Conservation (phyloP, 2,888 invertebrate species). For the Nemotelus nigrinus region DNA sequence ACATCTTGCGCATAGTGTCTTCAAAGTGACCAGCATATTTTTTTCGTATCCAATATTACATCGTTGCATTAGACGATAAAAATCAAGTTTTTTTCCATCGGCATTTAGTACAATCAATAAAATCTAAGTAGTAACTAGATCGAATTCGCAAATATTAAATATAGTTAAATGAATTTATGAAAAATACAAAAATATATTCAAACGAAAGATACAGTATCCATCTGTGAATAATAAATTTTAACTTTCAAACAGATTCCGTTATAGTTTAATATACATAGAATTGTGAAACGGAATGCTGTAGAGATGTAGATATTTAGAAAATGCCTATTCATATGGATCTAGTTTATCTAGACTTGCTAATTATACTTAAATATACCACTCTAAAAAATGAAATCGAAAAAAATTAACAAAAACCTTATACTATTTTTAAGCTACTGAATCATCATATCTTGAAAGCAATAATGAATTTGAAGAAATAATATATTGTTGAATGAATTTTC, state of each 20-base stretch:
- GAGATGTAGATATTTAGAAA: too few species aligned
- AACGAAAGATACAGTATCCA: slow-evolving; percentile 38
- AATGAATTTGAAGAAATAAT: not conserved
- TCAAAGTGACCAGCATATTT: too few species aligned
- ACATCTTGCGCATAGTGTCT: too few species aligned
- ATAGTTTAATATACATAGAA: slow-evolving; percentile 10
- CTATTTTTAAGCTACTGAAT: slow-evolving; percentile 7
- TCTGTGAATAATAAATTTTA: slow-evolving; percentile 40
- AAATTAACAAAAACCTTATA: not conserved
- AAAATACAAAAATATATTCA: not conserved
- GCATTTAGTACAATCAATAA: slow-evolving; percentile 29
- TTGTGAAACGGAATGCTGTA: not conserved
- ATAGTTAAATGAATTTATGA: slow-evolving; percentile 8
- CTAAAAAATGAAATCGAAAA: not conserved
- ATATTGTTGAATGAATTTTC: too few species aligned
- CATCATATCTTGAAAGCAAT: slow-evolving; percentile 42
- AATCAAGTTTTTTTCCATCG: not conserved
- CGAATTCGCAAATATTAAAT: not conserved
- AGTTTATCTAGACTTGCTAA: not conserved
- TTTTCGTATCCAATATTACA: too few species aligned
- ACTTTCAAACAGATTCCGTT: slow-evolving; percentile 18
- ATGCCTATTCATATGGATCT: too few species aligned
- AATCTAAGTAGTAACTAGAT: slow-evolving; percentile 1
- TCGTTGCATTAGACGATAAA: not conserved
- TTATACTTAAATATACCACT: not conserved